A percentile compares a stretch with the other conserved stretches of the same genome.
Conservation (phyloP, 1,140 invertebrate species). For the Habropoda laboriosa region DNA sequence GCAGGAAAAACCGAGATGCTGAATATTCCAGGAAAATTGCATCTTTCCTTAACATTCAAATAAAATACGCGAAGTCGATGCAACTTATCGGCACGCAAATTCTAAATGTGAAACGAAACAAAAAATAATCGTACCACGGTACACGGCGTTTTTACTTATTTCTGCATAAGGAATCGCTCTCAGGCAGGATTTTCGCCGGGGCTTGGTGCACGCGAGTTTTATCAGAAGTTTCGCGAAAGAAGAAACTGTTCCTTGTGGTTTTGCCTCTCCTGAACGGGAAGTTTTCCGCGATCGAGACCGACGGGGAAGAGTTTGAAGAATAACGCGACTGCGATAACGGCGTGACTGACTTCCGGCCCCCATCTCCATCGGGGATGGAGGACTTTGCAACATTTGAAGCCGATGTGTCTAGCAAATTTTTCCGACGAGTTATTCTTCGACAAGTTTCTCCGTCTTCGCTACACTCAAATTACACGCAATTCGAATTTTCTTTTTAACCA, state of each 20-base stretch:
- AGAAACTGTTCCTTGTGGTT: conserved; percentile 36
- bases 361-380: conserved; percentile 28
- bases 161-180: conserved; percentile 3
- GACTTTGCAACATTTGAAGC: conserved; percentile 34
- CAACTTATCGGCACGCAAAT: neutral
- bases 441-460: neutral
- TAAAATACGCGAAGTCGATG: neutral
- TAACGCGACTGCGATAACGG: conserved; percentile 34
- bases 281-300: conserved; percentile 34
- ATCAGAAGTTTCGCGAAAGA: conserved; percentile 34
- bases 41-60: neutral
- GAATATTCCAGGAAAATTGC: neutral
- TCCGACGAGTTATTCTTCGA: neutral
- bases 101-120: conserved; percentile 1
- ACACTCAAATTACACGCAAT: neutral
- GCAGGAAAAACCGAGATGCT: no score
- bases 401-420: conserved; percentile 26
- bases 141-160: neutral
- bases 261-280: conserved; percentile 10
- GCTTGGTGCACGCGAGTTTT: conserved; percentile 9
- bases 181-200: neutral
- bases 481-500: neutral
- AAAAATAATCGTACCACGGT: neutral
- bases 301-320: conserved; percentile 15
- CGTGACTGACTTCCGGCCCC: conserved; percentile 39